Evolutionary conservation across 1,140 invertebrate species (phyloP), one percentile per base, ranked within the genome.

Genomic region (Aphidius ervi): DNA sequence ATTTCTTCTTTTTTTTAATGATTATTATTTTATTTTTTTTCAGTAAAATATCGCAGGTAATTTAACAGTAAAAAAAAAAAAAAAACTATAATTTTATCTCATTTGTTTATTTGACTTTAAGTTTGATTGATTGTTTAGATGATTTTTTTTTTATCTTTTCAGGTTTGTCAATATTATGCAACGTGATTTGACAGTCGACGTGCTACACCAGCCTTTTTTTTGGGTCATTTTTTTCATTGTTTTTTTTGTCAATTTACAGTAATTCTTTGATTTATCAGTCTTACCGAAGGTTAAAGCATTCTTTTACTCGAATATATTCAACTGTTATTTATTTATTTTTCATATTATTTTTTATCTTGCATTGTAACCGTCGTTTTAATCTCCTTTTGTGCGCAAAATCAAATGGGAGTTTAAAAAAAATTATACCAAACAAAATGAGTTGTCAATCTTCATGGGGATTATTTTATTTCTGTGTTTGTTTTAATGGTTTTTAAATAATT

Each of bases 211-310:
- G 4, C 56, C n/a, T 9, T 37, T 56, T 50, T 47, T 43, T 56
- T 50, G 16, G 16, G 16, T 16, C 16, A 16, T 16, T 41, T 40
- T 53, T 57, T 50, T 46, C 43, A 50, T 53, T 47, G 45, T 16
- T 16, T 16, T 16, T 16, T 16, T 16, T 16, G 23, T 41, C 46
- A 16, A 37, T 58, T 16, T 42, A 46, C 52, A 41, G 42, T 54
- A 55, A 56, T 47, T 55, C 56, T 70, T 68, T 70, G 69, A 68
- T 70, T 70, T 67, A 43, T 70, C 69, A 68, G 69, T 70, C 69
- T 70, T 68, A 66, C 64, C 61, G 61, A 65, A 67, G 55, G 56
- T 45, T 64, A 63, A 68, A 67, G 62, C 61, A 65, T 64, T 55
- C 55, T 43, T 65, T 61, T 47, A 50, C 31, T 52, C 54, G 59